Conservation (phyloP, 2,797 vertebrate species). For the Pseudochirops cupreus region DNA sequence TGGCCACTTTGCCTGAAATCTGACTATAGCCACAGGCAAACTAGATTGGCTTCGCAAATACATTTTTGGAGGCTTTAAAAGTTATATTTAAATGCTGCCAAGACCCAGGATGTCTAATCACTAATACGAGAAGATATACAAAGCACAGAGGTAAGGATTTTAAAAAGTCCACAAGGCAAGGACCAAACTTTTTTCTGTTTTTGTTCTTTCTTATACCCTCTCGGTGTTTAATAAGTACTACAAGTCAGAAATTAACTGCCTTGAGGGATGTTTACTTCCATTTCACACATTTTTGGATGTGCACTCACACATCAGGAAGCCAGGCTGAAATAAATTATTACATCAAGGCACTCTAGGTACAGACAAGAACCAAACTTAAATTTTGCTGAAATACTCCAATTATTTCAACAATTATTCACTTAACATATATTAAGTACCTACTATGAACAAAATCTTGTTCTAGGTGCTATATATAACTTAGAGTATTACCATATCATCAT, state of each 20-base stretch:
- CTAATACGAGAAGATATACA: not conserved
- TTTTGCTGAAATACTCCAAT: conserved; percentile 50
- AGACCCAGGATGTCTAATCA: not conserved
- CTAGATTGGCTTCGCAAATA: conserved; percentile 36
- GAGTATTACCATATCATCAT: not conserved
- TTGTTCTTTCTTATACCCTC: not conserved
- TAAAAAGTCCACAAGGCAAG: conserved; percentile 18
- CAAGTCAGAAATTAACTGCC: not conserved
- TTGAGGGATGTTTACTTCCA: not conserved
- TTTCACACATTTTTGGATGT: not conserved
- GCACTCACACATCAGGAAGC: not conserved
- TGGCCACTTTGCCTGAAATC: not conserved
- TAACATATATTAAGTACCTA: conserved; percentile 19
- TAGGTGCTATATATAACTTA: conserved; percentile 21
- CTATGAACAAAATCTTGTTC: not conserved
- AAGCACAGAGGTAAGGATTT: conserved; percentile 24
- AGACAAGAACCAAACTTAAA: conserved; percentile 61
- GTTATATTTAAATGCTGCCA: not conserved
- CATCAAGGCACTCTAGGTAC: not conserved
- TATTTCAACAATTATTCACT: conserved; percentile 48
- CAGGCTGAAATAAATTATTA: conserved; percentile 38
- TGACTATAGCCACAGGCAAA: not conserved
- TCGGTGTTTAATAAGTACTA: not conserved
- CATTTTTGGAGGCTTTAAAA: not conserved
- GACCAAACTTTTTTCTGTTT: not conserved